Conservation (phyloP, 2,888 invertebrate species). For the Nysson spinosus region DNA sequence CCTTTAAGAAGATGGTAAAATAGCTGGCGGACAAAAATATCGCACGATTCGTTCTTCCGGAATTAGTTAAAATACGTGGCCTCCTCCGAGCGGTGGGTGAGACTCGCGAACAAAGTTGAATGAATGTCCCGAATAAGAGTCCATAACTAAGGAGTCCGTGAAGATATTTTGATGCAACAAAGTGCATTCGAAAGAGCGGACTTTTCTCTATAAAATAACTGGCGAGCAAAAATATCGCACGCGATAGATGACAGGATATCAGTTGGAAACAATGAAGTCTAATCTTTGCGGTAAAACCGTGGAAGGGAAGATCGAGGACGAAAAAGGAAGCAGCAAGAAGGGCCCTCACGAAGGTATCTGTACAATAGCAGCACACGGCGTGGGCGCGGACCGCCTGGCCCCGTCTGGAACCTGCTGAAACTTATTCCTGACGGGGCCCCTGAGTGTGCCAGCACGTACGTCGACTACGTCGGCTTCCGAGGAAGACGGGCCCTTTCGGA, state of each 20-base stretch:
- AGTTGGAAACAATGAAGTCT: slow-evolving; percentile 57
- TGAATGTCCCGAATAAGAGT: too few relatives aligned
- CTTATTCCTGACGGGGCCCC: slow-evolving; percentile 58
- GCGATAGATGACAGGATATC: slow-evolving; percentile 55
- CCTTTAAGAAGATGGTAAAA: too few relatives aligned
- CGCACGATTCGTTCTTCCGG: too few relatives aligned
- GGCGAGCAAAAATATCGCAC: too few relatives aligned
- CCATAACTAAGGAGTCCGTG: too few relatives aligned
- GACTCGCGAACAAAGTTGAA: too few relatives aligned
- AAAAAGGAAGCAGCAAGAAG: slow-evolving; percentile 8
- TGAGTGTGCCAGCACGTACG: slow-evolving; percentile 46
- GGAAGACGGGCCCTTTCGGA: slow-evolving; percentile 43
- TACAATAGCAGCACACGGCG: slow-evolving; percentile 57
- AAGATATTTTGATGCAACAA: too few relatives aligned
- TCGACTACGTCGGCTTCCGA: slow-evolving; percentile 54
- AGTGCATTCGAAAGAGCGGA: too few relatives aligned
- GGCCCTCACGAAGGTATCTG: slow-evolving; percentile 47
- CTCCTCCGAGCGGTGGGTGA: too few relatives aligned
- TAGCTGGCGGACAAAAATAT: too few relatives aligned
- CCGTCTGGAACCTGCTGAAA: slow-evolving; percentile 68
- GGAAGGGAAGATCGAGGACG: slow-evolving; percentile 8
- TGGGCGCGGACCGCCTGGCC: slow-evolving; percentile 62
- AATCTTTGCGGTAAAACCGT: slow-evolving; percentile 31
- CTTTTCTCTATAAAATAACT: too few relatives aligned
- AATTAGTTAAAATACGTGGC: too few relatives aligned